Conservation (phyloP, 2,797 vertebrate genomes). For the Thaleichthys pacificus region DNA sequence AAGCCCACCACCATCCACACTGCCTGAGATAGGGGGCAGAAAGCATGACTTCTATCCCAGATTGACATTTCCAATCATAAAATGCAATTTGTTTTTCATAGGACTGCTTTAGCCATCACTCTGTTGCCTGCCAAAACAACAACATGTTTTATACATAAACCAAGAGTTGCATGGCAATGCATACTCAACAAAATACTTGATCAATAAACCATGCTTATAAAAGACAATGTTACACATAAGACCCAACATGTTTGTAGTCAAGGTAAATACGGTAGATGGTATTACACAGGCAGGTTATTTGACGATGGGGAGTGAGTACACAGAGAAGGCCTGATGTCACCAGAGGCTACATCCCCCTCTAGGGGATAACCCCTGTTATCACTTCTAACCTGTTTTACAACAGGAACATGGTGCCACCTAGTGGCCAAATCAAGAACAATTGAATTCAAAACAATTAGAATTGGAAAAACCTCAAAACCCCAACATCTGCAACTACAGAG, state of each 20-base stretch:
- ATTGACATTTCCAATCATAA: slow-evolving; percentile 19
- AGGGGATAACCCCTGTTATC: background rate
- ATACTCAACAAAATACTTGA: background rate
- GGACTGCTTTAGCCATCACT: slow-evolving; percentile 4
- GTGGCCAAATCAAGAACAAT: slow-evolving; percentile 6
- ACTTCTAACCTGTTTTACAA: background rate
- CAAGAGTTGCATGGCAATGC: background rate
- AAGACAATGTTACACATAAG: background rate
- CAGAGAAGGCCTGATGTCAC: background rate
- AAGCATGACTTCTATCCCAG: slow-evolving; percentile 38
- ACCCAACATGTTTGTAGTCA: too few relatives aligned
- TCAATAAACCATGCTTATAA: background rate
- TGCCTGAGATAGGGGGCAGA: slow-evolving; percentile 21
- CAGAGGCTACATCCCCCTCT: slow-evolving; percentile 1
- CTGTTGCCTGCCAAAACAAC: background rate
- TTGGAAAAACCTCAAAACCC: background rate
- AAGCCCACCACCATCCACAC: slow-evolving; percentile 18
- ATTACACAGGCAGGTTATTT: too few relatives aligned
- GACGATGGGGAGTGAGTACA: background rate
- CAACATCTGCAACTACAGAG: background rate
- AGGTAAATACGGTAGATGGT: too few relatives aligned
- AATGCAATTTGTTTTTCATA: slow-evolving; percentile 40
- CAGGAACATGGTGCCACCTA: slow-evolving; percentile 28
- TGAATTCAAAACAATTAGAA: background rate
- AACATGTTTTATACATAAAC: slow-evolving; percentile 16